Conservation (phyloP, 2,888 invertebrate genomes). For the Dynastes maya region DNA sequence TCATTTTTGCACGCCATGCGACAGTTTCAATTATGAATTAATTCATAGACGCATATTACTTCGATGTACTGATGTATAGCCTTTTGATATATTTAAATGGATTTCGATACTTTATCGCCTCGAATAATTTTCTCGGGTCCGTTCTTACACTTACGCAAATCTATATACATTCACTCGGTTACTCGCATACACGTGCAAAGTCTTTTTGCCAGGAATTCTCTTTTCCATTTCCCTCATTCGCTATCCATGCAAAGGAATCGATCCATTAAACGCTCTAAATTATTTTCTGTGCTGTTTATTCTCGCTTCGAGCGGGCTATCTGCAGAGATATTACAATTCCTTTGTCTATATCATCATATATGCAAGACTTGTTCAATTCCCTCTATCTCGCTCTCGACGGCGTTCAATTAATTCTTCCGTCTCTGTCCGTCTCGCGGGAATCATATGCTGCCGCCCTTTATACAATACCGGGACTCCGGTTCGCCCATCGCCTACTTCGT, state of each 20-base stretch:
- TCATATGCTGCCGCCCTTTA: slow-evolving; percentile 63
- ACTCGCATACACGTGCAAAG: slow-evolving; percentile 6
- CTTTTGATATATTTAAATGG: slow-evolving; percentile 35
- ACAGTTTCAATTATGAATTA: no score
- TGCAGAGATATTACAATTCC: slow-evolving; percentile 69
- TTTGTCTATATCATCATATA: slow-evolving; percentile 71
- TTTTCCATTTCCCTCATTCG: slow-evolving; percentile 39
- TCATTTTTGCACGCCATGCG: no score
- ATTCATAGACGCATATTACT: not conserved
- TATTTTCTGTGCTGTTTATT: slow-evolving; percentile 64
- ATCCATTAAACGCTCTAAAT: slow-evolving; percentile 65
- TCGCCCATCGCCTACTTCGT: slow-evolving; percentile 52
- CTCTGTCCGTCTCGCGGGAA: slow-evolving; percentile 66
- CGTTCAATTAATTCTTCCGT: slow-evolving; percentile 67
- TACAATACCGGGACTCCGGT: slow-evolving; percentile 47
- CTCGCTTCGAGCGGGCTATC: slow-evolving; percentile 63
- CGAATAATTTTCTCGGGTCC: slow-evolving; percentile 5
- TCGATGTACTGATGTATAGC: not conserved
- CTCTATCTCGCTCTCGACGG: slow-evolving; percentile 60
- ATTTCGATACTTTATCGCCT: slow-evolving; percentile 32
- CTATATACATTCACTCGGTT: not conserved
- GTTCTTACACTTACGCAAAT: slow-evolving; percentile 23
- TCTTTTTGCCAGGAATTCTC: slow-evolving; percentile 33
- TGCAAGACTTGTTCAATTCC: slow-evolving; percentile 69
- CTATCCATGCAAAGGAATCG: slow-evolving; percentile 52